Evolutionary conservation across 1,140 invertebrate genomes (phyloP), one percentile per base, ranked within the genome.

Genomic region (Diprion similis): DNA sequence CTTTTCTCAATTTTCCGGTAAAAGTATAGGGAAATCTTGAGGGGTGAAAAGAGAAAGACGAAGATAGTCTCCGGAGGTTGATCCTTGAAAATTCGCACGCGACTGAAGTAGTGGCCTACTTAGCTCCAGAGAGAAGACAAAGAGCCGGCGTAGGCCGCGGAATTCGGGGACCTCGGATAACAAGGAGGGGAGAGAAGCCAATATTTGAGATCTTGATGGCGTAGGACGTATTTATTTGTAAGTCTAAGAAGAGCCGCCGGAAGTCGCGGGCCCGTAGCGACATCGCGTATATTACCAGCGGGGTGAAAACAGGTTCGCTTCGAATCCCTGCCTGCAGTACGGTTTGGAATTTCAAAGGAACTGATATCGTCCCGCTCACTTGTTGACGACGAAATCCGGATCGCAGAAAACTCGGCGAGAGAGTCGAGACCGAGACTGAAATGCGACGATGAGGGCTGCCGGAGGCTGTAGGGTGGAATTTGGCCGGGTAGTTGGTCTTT

Each of bases 381-480:
- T 59, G 51, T 59, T 59, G 51, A 59, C 51, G 51, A 59, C 51
- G n/a, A 17, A 59, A 59, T 59, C n/a, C 51, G 51, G 51, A 59
- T 59, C 51, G 11, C 51, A 59, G 51, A 59, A 59, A 59, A 59
- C 51, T 59, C 51, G 24, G 11, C 51, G n/a, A 59, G 51, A 59
- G 51, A 13, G 51, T 9, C 24, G 11, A 13, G n/a, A 59, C 11
- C 11, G 51, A 13, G 51, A 59, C 51, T 59, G 51, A 59, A 59
- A 59, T 59, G 11, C 51, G 51, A 59, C n/a, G 51, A 59, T 4
- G 11, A 13, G 51, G 24, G 24, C 24, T 37, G 24, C 24, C 24
- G 24, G 24, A 9, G 51, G 51, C n/a, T 59, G n/a, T 37, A 9
- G 51, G 51, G 51, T 59, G 51, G 51, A 59, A 59, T 59, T 59